Evolutionary conservation across 2,113 vertebrate genomes (phyloP).

Genomic region (Nyctereutes procyonoides): DNA sequence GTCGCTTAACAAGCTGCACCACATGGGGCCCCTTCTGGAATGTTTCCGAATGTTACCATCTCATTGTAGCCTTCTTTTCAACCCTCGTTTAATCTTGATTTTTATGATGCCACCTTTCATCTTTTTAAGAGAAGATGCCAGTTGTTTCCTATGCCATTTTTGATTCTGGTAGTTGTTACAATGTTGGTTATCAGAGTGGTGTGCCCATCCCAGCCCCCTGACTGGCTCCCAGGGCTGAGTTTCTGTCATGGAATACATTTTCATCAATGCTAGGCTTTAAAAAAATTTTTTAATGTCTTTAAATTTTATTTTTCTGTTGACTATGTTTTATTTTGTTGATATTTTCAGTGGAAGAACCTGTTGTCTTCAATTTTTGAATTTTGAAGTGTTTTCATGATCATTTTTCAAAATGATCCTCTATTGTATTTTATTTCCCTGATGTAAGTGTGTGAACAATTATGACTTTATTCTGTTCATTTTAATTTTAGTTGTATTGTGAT

Average conservation of each 20-base stretch:
- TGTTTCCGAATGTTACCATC: conserved; percentile 2
- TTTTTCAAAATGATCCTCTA: background rate
- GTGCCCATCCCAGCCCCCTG: background rate
- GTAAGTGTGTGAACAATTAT: background rate
- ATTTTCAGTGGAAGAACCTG: background rate
- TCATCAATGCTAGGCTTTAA: background rate
- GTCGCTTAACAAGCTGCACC: background rate
- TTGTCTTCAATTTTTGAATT: background rate
- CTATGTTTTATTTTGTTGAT: background rate
- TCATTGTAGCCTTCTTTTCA: background rate
- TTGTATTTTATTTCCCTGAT: background rate
- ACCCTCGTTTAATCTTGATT: background rate
- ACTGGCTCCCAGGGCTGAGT: background rate
- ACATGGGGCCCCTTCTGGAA: background rate
- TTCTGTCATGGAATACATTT: background rate
- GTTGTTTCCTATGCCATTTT: background rate
- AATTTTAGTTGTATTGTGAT: background rate
- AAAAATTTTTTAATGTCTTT: background rate
- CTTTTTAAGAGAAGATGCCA: background rate
- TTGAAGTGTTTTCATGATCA: background rate
- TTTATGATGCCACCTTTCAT: background rate
- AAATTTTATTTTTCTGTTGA: background rate
- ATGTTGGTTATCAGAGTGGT: background rate
- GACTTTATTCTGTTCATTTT: background rate
- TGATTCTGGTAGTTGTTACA: background rate